These are phyloP conservation scores for Sturnira hondurensis DNA, from an alignment of 2,113 vertebrate genomes.

Conservation along the genomic window DNA sequence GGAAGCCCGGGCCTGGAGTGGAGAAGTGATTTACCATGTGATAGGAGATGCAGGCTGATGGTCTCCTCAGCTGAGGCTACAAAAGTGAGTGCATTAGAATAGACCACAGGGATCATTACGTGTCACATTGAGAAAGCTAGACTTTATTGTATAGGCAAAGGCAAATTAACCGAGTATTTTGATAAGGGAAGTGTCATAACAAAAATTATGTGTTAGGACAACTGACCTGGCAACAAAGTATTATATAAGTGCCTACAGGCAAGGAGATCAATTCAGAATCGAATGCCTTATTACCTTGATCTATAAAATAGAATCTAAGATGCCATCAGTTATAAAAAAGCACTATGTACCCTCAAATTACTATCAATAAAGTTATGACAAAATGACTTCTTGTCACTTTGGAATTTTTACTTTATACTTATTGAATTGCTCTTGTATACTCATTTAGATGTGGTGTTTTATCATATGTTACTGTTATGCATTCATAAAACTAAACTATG, in stretches of 20 bases:
- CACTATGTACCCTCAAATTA: neutral
- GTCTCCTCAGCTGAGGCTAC: neutral
- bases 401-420: neutral
- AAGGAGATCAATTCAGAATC: neutral
- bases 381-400: neutral
- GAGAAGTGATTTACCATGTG: neutral
- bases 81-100: neutral
- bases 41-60: neutral
- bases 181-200: neutral
- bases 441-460: neutral
- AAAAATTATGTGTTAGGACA: neutral
- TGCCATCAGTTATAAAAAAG: neutral
- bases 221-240: neutral
- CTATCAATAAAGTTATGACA: neutral
- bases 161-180: neutral
- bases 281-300: neutral
- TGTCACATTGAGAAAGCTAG: neutral
- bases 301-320: neutral
- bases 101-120: neutral
- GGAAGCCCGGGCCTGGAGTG: neutral
- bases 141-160: neutral
- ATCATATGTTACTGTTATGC: neutral
- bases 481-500: neutral
- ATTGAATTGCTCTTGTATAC: neutral
- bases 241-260: neutral